Percentiles rank a stretch among this genome's conserved stretches.
phyloP scores from a whole-genome alignment of 2,888 invertebrate genomes.

The Drosophila macrospina region DNA sequence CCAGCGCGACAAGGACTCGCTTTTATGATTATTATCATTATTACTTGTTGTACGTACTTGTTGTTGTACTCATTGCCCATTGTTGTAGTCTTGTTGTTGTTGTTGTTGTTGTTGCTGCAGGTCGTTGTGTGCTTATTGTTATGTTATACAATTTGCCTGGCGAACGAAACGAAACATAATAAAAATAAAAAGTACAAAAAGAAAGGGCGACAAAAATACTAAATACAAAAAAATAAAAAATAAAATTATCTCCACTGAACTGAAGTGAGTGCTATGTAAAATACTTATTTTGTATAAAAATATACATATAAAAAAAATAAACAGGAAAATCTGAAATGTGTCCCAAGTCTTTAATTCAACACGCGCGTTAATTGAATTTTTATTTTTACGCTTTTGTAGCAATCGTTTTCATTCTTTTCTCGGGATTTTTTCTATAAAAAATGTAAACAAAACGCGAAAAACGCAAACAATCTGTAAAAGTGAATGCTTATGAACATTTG shows the following conservation, averaged over 20 bases:
- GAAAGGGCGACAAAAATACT: slow-evolving; percentile 22
- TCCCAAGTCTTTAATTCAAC: slow-evolving; percentile 60
- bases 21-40: slow-evolving; percentile 76
- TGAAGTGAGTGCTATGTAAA: slow-evolving; percentile 43
- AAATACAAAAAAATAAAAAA: slow-evolving; percentile 12
- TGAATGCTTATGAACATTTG: slow-evolving; percentile 24
- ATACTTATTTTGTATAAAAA: slow-evolving; percentile 35
- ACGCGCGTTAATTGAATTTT: slow-evolving; percentile 59
- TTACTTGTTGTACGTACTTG: slow-evolving; percentile 50
- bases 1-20: slow-evolving; percentile 54
- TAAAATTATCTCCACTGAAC: slow-evolving; percentile 23
- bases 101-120: slow-evolving; percentile 48
- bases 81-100: slow-evolving; percentile 32
- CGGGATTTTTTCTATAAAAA: background rate
- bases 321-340: slow-evolving; percentile 53
- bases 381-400: slow-evolving; percentile 51
- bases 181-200: slow-evolving; percentile 15
- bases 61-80: slow-evolving; percentile 15
- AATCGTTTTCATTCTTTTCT: slow-evolving; percentile 48
- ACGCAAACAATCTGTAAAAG: slow-evolving; percentile 2
- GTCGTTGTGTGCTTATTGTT: slow-evolving; percentile 65
- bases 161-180: slow-evolving; percentile 9
- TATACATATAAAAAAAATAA: slow-evolving; percentile 12
- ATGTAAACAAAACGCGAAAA: slow-evolving; percentile 8
- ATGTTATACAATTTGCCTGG: slow-evolving; percentile 59